Percentiles rank a stretch among this genome's conserved stretches.
Evolutionary conservation across 2,797 vertebrate genomes (phyloP).

Genomic region (Ctenochaetus hawaiiensis): DNA sequence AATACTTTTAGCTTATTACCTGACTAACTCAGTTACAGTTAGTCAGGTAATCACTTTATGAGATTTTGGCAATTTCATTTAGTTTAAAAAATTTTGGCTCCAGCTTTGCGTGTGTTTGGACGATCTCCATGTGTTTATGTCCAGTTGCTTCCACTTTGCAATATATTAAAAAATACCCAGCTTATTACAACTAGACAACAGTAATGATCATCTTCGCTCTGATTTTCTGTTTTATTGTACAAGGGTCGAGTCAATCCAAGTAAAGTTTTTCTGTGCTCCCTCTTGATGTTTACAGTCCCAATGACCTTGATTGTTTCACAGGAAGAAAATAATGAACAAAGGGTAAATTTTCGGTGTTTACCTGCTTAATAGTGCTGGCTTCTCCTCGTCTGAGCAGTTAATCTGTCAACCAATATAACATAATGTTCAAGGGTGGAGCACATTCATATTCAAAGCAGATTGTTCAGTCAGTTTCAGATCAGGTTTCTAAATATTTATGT

Average conservation of each 20-base stretch:
- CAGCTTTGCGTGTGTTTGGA: background rate
- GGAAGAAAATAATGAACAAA: slow-evolving; percentile 35
- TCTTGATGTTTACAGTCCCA: slow-evolving; percentile 8
- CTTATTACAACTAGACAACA: slow-evolving; percentile 2
- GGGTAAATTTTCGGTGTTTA: slow-evolving; percentile 50
- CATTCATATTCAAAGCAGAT: slow-evolving; percentile 54
- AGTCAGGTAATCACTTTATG: slow-evolving; percentile 25
- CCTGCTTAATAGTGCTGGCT: slow-evolving; percentile 35
- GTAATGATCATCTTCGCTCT: background rate
- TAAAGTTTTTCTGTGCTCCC: background rate
- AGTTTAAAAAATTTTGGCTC: too few species aligned
- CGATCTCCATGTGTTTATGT: background rate
- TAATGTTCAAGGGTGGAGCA: slow-evolving; percentile 53
- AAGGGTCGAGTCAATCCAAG: background rate
- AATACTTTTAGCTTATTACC: background rate
- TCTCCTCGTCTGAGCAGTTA: slow-evolving; percentile 48
- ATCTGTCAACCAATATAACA: slow-evolving; percentile 57
- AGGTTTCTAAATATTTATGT: slow-evolving; percentile 49
- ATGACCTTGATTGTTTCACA: slow-evolving; percentile 43
- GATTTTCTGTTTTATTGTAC: background rate
- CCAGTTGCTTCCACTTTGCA: background rate
- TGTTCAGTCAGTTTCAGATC: slow-evolving; percentile 59
- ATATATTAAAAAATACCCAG: background rate
- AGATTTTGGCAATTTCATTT: slow-evolving; percentile 27
- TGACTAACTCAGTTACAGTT: slow-evolving; percentile 23